Evolutionary conservation across 2,888 invertebrate genomes (phyloP).

Genomic region (Chrysomela aeneicollis): DNA sequence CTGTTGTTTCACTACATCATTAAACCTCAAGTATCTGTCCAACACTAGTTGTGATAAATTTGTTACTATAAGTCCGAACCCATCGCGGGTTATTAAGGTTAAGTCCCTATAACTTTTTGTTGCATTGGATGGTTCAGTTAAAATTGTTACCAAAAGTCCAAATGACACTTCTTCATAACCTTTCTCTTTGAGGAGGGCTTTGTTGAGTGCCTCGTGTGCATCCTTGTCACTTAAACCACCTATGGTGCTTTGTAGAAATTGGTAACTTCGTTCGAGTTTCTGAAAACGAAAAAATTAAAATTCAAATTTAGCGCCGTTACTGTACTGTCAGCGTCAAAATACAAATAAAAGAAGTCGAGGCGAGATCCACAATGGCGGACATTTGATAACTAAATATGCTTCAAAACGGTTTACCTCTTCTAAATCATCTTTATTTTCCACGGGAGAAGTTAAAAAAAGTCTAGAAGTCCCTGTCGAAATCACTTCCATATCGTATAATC

Average conservation of each 20-base stretch:
- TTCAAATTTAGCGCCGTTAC: conserved; percentile 54
- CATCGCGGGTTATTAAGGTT: conserved; percentile 89
- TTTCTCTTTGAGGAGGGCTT: conserved; percentile 85
- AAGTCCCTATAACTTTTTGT: conserved; percentile 91
- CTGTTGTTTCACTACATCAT: conserved; percentile 83
- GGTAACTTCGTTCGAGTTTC: conserved; percentile 90
- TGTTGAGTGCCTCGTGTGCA: conserved; percentile 90
- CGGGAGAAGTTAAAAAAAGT: conserved; percentile 81
- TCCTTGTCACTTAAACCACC: conserved; percentile 91
- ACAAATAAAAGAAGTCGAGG: conserved; percentile 59
- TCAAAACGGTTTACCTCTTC: conserved; percentile 80
- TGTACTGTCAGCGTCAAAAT: conserved; percentile 54
- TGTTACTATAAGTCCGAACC: conserved; percentile 81
- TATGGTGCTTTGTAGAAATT: conserved; percentile 78
- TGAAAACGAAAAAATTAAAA: conserved; percentile 63
- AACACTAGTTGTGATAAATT: conserved; percentile 85
- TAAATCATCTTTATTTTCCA: conserved; percentile 89
- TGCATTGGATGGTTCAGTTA: conserved; percentile 85
- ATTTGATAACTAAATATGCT: conserved; percentile 58
- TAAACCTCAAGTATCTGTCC: conserved; percentile 81
- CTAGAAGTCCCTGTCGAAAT: conserved; percentile 67
- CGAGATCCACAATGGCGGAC: conserved; percentile 65
- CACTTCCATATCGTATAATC: conserved; percentile 53
- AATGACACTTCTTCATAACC: conserved; percentile 94
- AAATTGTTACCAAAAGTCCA: conserved; percentile 87